Conservation (phyloP, 2,888 invertebrate species). For the Tipula lateralis region DNA sequence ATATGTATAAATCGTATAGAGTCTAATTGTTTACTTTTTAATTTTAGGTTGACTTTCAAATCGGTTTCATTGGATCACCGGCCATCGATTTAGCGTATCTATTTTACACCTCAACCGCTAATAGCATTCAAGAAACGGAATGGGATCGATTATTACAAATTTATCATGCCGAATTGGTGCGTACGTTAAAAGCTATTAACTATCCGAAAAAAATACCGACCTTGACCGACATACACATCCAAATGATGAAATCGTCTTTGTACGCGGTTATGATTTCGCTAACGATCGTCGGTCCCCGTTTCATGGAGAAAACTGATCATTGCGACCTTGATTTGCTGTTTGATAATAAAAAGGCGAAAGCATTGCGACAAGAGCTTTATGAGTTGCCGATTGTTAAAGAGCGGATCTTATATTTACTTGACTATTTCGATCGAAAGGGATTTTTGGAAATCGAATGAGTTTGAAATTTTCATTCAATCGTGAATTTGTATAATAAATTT, state of each 20-base stretch:
- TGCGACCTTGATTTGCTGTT: background rate
- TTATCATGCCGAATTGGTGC: background rate
- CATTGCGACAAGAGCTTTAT: background rate
- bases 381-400: background rate
- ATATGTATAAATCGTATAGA: background rate
- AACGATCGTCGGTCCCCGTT: background rate
- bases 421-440: background rate
- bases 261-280: background rate
- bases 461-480: background rate
- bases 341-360: background rate
- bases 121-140: background rate
- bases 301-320: background rate
- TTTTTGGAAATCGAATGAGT: background rate
- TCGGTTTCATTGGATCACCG: background rate
- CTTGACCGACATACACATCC: background rate
- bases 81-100: slow-evolving; percentile 26
- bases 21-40: background rate
- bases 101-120: background rate
- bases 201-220: background rate
- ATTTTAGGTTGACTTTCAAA: slow-evolving; percentile 24
- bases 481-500: too few relatives aligned
- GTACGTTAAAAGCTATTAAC: background rate
- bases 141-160: background rate
- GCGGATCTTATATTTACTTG: background rate
- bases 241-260: background rate